Evolutionary conservation across 2,113 vertebrate species (phyloP).

Genomic region (Xenotilapia leptura): DNA sequence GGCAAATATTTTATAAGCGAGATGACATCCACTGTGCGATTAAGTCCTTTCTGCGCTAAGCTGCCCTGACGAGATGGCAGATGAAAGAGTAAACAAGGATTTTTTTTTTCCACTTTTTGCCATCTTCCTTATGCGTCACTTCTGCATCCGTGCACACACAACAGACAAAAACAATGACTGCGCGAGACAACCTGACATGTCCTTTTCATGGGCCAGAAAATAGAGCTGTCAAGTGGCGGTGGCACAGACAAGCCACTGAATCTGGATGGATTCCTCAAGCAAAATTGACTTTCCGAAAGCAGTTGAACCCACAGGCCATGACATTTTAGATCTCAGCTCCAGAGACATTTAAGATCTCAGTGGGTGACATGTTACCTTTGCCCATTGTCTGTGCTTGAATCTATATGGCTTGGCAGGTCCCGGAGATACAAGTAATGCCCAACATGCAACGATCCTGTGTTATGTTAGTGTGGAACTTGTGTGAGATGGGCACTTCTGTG

Average conservation of each 20-base stretch:
- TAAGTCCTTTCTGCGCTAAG: not conserved
- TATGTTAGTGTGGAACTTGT: not conserved
- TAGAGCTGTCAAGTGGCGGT: constrained; percentile 48
- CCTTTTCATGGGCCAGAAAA: constrained; percentile 49
- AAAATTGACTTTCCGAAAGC: constrained; percentile 26
- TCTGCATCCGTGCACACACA: constrained; percentile 8
- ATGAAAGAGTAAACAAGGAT: not conserved
- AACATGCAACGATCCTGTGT: not conserved
- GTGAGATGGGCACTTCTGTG: not conserved
- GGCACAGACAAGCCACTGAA: constrained; percentile 23
- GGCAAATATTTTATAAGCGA: not conserved
- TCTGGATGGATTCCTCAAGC: constrained; percentile 31
- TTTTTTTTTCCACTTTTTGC: not conserved
- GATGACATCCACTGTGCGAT: not conserved
- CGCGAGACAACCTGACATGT: constrained; percentile 43
- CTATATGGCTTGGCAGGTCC: constrained; percentile 36
- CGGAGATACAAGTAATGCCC: constrained; percentile 28
- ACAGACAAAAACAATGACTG: constrained; percentile 16
- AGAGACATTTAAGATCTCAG: constrained; percentile 50
- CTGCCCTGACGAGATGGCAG: not conserved
- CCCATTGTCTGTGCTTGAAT: constrained; percentile 18
- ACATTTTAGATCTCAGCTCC: constrained; percentile 54
- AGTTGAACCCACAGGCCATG: constrained; percentile 46
- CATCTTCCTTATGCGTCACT: not conserved
- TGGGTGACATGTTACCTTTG: constrained; percentile 26